A percentile compares a stretch with the other conserved stretches of the same genome.
phyloP scores from a whole-genome alignment of 1,140 invertebrate genomes.

The Radopholus similis region DNA sequence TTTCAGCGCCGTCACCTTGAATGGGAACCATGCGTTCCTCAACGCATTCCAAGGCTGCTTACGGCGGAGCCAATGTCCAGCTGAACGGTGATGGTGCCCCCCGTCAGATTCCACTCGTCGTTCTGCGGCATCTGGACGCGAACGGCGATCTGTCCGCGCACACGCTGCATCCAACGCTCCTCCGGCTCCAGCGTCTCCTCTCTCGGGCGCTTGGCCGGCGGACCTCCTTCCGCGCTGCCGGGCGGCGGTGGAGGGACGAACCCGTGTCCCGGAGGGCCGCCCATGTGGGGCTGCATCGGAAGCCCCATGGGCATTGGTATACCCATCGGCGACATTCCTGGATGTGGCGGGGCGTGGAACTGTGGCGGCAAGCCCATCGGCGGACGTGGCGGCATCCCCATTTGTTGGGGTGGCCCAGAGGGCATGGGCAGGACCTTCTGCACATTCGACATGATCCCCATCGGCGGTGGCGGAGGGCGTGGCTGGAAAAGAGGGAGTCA shows the following conservation, averaged over 20 bases:
- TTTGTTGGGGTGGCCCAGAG: not conserved
- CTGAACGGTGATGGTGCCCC: constrained; percentile 77
- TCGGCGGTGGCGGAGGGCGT: not conserved
- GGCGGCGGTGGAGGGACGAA: constrained; percentile 7
- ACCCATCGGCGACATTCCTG: constrained; percentile 33
- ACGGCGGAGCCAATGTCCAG: constrained; percentile 74
- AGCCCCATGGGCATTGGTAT: constrained; percentile 6
- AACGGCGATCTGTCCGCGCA: constrained; percentile 57
- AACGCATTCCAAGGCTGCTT: constrained; percentile 20
- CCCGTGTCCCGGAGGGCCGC: not conserved
- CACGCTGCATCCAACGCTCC: constrained; percentile 70
- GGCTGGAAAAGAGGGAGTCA: not conserved
- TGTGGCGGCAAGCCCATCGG: constrained; percentile 42
- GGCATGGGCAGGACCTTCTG: constrained; percentile 21
- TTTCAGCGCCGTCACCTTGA: constrained; percentile 76
- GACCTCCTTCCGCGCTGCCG: constrained; percentile 71
- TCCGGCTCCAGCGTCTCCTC: constrained; percentile 89
- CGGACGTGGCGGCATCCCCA: constrained; percentile 34
- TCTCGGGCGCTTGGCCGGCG: constrained; percentile 78
- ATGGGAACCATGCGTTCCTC: not conserved
- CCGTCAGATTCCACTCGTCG: constrained; percentile 90
- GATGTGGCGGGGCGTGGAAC: constrained; percentile 24
- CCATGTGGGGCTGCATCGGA: too few species aligned
- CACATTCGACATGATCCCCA: constrained; percentile 16
- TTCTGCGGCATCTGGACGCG: constrained; percentile 30